Evolutionary conservation across 2,113 vertebrate species (phyloP).

Genomic region (Geococcyx californianus): DNA sequence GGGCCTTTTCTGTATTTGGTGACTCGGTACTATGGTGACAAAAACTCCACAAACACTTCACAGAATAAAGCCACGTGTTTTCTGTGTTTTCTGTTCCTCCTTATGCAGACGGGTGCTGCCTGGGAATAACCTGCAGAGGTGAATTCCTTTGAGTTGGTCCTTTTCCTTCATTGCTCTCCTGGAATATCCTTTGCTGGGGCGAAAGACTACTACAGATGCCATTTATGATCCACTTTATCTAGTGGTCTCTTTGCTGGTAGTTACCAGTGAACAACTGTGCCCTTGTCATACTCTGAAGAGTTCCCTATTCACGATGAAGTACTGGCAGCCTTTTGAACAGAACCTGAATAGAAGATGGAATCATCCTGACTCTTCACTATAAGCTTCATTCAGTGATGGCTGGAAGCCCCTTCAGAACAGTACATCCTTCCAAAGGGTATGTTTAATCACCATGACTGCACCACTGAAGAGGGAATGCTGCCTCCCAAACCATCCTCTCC

Average conservation of each 20-base stretch:
- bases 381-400: neutral
- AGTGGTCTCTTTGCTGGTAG: neutral
- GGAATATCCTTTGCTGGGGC: neutral
- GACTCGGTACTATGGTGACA: neutral
- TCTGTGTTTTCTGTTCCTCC: neutral
- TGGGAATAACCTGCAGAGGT: neutral
- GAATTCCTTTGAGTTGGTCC: neutral
- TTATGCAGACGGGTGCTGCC: neutral
- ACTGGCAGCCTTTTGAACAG: neutral
- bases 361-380: neutral
- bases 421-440: neutral
- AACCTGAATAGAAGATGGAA: neutral
- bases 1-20: constrained; percentile 4
- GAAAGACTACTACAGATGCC: neutral
- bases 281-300: neutral
- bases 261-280: neutral
- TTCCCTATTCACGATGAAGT: neutral
- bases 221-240: neutral
- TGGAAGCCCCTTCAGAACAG: neutral
- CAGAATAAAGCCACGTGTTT: neutral
- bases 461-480: neutral
- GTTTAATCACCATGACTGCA: neutral
- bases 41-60: constrained; percentile 33
- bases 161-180: neutral
- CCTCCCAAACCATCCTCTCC: neutral